Conservation (phyloP, 2,888 invertebrate genomes). For the Mythimna lalbum region DNA sequence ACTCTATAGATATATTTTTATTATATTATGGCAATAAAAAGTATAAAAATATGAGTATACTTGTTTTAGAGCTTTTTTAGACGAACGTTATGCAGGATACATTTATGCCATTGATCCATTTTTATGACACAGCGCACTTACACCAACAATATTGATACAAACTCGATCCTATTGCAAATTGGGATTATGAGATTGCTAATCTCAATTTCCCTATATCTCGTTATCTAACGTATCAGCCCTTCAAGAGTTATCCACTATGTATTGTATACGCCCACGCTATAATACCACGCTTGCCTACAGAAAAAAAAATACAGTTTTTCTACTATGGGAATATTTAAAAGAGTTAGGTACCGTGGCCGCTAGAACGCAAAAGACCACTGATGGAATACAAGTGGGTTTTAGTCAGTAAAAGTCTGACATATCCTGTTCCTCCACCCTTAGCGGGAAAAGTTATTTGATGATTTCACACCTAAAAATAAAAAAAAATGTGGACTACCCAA, state of each 20-base stretch:
- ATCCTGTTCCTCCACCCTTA: too few species aligned
- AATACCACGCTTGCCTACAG: conserved; percentile 1
- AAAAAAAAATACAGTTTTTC: background rate
- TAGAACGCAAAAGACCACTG: too few species aligned
- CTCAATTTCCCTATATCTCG: conserved; percentile 16
- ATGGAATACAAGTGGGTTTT: too few species aligned
- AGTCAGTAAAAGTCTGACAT: too few species aligned
- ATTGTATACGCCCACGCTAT: conserved; percentile 21
- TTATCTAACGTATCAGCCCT: conserved; percentile 29
- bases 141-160: conserved; percentile 8
- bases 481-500: too few species aligned
- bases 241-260: conserved; percentile 6
- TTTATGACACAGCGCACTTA: background rate
- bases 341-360: too few species aligned
- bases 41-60: background rate
- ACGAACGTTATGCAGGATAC: background rate
- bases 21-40: too few species aligned
- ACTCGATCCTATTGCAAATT: conserved; percentile 19
- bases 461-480: too few species aligned
- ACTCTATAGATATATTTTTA: too few species aligned
- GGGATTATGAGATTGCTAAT: conserved; percentile 39
- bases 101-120: background rate
- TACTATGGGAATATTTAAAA: too few species aligned
- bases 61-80: background rate
- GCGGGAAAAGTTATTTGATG: too few species aligned